Evolutionary conservation across 2,888 invertebrate species (phyloP), one percentile per base, ranked within the genome.

Genomic region (Dioctria linearis): DNA sequence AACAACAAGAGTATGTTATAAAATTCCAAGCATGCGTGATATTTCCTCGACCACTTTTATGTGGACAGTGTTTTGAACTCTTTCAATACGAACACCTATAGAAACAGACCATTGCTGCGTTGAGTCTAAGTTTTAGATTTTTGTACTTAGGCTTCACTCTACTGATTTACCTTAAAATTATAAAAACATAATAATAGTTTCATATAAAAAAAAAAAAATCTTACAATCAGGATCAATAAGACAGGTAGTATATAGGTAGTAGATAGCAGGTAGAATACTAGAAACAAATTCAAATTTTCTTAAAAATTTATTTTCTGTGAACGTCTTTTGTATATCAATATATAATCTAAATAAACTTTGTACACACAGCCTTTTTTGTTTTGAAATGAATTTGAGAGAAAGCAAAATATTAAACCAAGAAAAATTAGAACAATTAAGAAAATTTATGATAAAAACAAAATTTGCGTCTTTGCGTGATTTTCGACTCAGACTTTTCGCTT

Each of bases 341-440:
- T 82, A 82, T 82, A 82, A 82, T 82, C 82, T 81, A 81, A 81
- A 81, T 81, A 81, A 80, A 65, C 76, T 82, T 82, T 82, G 54
- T 82, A 82, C 82, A 82, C 82, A 82, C 82, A 82, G 82, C 82
- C 82, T 80, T 82, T 78, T 80, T 81, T 81, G 78, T 80, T 81
- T 66, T 81, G 78, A 78, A 78, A 51, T 66, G 37, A 75, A 61
- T 37, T 5, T 57, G 61, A 42, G 61, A 75, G 75, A 61, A 57
- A 75, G 75, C 75, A 75, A 75, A 59, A 73, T 25, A 43, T 13
- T 67, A 46, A 5, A 67, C 39, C 13, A 73, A 54, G 54, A 51
- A 54, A 54, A 25, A 25, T n/a, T n/a, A 25, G 2, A 25, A 25
- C 25, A 25, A 25, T 25, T 25, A 25, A 59, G 25, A 5, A 59